Base-by-base conservation (phyloP, 92 coral and sea anemone genomes). In the Pocillopora meandrina region DNA sequence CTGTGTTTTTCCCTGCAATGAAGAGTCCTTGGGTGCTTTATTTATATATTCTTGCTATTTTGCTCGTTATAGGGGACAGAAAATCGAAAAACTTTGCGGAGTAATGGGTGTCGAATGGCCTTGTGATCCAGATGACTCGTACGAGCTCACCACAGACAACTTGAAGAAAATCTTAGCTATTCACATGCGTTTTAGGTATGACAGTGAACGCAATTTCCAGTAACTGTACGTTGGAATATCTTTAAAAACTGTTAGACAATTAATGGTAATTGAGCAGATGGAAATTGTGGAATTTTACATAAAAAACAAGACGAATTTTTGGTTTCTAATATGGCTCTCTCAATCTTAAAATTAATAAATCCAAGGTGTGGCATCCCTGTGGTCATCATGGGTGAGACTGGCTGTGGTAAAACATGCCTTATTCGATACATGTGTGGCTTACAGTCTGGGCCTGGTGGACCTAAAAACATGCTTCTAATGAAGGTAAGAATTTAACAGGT, bases 331-430 rank as follows among this genome's bases (percentile, higher is more conserved):
- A 42, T 42, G 52, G 52, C 8, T 42, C 52, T 42, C 8, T 42
- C 52, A 2, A 3, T 42, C 5, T 42, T 42, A 42, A 42, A 42
- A 42, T 42, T 42, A 42, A 42, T 18, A 26, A 66, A 31, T 17
- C 12, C 1, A 65, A 94, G 98, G 76, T 90, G 95, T 84, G 95
- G 93, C 71, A 94, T 94, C 78, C 98, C 98, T 49, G 98, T 94
- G 78, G 91, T 94, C 63, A 86, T 94, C 68, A 94, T 94, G 98
- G 98, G 98, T 20, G 98, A 94, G 82, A 94, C 98, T 13, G 98
- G 98, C 36, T 94, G 95, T 79, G 98, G 98, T 2, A 92, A 92
- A 35, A 94, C 95, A 31, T 90, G 93, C 71, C 91, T 92, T 11
- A 94, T 92, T 56, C 84, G 95, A 31, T 92, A 87, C 88, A 90